Conservation (phyloP, 1,140 invertebrate species). For the Theocolax elegans region DNA sequence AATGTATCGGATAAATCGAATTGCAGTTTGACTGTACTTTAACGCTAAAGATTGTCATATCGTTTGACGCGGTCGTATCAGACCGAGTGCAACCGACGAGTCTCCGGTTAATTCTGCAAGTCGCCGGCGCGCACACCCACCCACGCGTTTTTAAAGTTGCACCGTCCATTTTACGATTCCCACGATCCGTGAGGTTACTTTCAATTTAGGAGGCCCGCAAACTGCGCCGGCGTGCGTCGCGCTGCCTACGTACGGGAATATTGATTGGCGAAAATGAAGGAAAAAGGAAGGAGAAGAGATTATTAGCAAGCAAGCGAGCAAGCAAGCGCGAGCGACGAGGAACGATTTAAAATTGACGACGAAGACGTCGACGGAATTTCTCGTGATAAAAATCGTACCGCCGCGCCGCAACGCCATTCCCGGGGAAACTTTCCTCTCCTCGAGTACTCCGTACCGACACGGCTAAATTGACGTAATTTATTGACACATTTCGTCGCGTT, state of each 20-base stretch:
- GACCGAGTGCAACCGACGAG: no score
- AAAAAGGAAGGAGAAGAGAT: background rate
- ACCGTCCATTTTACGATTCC: background rate
- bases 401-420: no score
- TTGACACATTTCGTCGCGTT: no score
- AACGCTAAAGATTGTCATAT: no score
- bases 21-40: no score
- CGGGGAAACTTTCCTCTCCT: no score
- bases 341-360: background rate
- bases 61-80: background rate
- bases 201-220: background rate
- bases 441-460: no score
- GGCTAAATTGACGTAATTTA: no score
- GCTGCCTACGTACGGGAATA: conserved; percentile 13
- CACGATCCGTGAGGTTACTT: conserved; percentile 15
- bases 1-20: no score
- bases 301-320: background rate
- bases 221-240: no score
- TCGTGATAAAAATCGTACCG: no score
- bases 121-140: background rate
- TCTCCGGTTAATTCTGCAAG: no score
- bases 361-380: background rate
- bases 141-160: background rate
- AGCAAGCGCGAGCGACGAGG: background rate
- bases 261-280: conserved; percentile 19